phyloP scores from a whole-genome alignment of 2,797 vertebrate species.

The Pantherophis vulpinus region DNA sequence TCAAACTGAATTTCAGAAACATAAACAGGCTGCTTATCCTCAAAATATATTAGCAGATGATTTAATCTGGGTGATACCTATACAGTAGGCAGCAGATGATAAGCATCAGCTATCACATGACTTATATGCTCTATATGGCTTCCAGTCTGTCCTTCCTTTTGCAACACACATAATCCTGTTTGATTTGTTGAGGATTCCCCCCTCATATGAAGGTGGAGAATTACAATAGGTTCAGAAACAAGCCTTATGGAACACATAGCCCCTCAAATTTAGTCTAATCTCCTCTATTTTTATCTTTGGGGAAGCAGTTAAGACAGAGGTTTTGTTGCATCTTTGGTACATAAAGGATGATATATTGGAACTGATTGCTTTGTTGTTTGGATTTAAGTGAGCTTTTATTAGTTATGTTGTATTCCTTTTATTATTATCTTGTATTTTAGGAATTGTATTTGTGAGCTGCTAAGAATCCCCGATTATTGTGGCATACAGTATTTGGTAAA shows the following conservation, averaged over 20 bases:
- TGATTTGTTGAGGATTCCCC: background rate
- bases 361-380: background rate
- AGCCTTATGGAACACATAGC: background rate
- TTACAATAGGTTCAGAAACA: background rate
- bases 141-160: background rate
- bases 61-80: background rate
- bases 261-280: background rate
- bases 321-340: background rate
- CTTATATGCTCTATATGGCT: background rate
- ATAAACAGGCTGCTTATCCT: background rate
- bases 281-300: background rate
- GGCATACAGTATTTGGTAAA: background rate
- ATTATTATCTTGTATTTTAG: background rate
- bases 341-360: background rate
- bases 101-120: background rate
- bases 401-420: background rate
- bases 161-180: background rate
- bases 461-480: background rate
- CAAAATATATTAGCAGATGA: background rate
- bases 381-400: background rate
- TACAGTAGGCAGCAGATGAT: background rate
- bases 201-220: background rate
- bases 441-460: background rate
- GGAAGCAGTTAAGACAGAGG: background rate
- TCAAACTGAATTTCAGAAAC: background rate